Conservation (phyloP, 2,888 invertebrate genomes). For the Ametastegia equiseti region DNA sequence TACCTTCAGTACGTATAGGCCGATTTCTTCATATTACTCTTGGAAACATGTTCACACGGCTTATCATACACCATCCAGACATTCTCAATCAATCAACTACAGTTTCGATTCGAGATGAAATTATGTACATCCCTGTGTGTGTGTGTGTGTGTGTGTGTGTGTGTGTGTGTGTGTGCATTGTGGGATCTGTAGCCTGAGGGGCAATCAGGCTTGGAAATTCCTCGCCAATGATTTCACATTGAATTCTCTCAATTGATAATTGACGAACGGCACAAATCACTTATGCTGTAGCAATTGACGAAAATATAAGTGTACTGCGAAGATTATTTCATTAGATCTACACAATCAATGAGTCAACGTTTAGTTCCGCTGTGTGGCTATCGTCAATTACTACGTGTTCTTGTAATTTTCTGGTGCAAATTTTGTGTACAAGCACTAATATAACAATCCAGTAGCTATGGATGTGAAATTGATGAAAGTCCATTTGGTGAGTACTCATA, state of each 20-base stretch:
- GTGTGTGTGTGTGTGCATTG: background rate
- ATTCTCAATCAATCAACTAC: constrained; percentile 1
- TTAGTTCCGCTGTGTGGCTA: background rate
- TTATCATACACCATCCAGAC: background rate
- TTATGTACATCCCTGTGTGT: background rate
- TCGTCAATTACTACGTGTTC: background rate
- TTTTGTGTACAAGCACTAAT: background rate
- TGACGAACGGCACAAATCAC: constrained; percentile 11
- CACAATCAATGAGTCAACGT: background rate
- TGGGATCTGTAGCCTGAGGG: background rate
- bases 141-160: background rate
- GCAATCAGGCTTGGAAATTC: background rate
- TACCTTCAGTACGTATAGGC: too few species aligned
- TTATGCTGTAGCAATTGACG: background rate
- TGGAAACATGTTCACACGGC: background rate
- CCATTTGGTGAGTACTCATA: constrained; percentile 52
- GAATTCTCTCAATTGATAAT: constrained; percentile 37
- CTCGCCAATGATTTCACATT: constrained; percentile 22
- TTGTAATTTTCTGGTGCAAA: background rate
- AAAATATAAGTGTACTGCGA: constrained; percentile 21
- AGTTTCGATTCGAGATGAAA: background rate
- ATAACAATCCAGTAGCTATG: constrained; percentile 44
- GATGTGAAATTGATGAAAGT: constrained; percentile 53
- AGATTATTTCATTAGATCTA: too few species aligned
- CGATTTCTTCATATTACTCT: background rate